Evolutionary conservation across 2,888 invertebrate species (phyloP).

Genomic region (Cephalotes varians): DNA sequence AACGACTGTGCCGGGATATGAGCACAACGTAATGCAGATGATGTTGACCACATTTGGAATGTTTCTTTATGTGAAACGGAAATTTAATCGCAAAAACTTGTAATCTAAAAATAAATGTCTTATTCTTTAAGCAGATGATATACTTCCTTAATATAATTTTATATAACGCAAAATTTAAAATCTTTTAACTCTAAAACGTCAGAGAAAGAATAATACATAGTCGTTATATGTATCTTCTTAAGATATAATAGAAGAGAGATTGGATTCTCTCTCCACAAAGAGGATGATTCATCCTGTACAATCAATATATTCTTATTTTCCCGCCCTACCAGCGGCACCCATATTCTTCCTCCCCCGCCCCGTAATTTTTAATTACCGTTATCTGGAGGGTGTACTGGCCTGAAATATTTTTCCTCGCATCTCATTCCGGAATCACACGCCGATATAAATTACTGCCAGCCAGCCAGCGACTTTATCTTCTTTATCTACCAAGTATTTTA

Average conservation of each 20-base stretch:
- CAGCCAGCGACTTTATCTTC: slow-evolving; percentile 84
- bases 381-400: slow-evolving; percentile 81
- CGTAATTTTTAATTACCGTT: slow-evolving; percentile 85
- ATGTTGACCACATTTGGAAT: not conserved
- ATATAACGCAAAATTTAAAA: not conserved
- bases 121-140: not conserved
- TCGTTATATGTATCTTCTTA: not conserved
- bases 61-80: not conserved
- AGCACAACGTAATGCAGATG: not conserved
- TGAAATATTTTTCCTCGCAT: slow-evolving; percentile 83
- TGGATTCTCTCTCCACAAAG: slow-evolving; percentile 1
- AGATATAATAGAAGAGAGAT: slow-evolving; percentile 1
- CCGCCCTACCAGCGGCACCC: slow-evolving; percentile 17
- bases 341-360: slow-evolving; percentile 5
- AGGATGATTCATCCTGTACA: slow-evolving; percentile 55
- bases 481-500: slow-evolving; percentile 85
- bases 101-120: not conserved
- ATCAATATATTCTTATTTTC: slow-evolving; percentile 70
- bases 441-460: slow-evolving; percentile 84
- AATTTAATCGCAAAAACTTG: not conserved
- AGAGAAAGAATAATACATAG: not conserved
- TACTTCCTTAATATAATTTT: not conserved
- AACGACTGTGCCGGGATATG: not conserved
- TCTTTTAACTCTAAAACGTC: not conserved
- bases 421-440: slow-evolving; percentile 84